phyloP scores from a whole-genome alignment of 2,113 vertebrate genomes.

The Pelecanus crispus region DNA sequence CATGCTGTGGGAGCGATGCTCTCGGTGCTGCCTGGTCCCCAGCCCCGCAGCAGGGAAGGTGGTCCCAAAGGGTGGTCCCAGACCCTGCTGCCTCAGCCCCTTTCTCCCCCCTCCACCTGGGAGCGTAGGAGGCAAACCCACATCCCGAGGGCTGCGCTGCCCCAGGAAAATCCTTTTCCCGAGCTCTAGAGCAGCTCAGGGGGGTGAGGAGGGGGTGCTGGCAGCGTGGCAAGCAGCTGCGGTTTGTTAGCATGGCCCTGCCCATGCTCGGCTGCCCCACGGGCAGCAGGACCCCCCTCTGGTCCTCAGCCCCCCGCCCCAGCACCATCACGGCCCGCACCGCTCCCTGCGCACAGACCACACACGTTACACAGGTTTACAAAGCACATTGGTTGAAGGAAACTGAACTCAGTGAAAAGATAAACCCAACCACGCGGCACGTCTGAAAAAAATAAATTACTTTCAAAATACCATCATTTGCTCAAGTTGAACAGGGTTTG shows the following conservation, averaged over 20 bases:
- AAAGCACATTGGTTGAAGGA: constrained; percentile 42
- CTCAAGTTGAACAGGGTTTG: constrained; percentile 29
- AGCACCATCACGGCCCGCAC: background rate
- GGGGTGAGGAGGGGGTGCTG: background rate
- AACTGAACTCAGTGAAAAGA: constrained; percentile 26
- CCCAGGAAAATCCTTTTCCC: background rate
- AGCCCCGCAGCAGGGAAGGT: background rate
- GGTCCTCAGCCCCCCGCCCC: background rate
- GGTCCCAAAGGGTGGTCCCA: too few species aligned
- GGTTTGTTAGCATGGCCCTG: too few species aligned
- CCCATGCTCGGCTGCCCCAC: background rate
- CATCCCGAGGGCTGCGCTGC: background rate
- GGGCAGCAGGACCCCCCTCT: accelerated
- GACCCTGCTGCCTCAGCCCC: background rate
- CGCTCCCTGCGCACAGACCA: background rate
- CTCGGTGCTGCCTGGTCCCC: background rate
- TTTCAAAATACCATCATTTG: constrained; percentile 63
- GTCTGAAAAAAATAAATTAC: constrained; percentile 70
- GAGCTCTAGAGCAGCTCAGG: background rate
- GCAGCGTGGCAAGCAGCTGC: background rate
- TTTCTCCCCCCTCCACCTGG: background rate
- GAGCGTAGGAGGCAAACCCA: too few species aligned
- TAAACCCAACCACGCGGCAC: constrained; percentile 33
- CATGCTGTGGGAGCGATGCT: accelerated
- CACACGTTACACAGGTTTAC: constrained; percentile 4